Conservation (phyloP, 35 echinoderm and acorn worm species). For the Heliocidaris tuberculata region DNA sequence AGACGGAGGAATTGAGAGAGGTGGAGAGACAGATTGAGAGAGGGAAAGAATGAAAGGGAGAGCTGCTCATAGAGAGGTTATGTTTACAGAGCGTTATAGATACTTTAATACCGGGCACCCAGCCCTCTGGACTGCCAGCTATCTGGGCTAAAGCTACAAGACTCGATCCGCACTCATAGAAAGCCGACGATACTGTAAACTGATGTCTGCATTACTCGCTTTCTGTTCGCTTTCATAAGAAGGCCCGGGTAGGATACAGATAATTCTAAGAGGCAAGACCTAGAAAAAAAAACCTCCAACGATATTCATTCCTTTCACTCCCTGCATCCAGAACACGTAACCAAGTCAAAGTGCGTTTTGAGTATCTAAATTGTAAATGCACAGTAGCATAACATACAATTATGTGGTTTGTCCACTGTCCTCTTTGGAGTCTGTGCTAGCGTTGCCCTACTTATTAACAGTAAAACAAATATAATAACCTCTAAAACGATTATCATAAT, state of each 20-base stretch:
- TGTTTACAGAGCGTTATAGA: constrained; percentile 41
- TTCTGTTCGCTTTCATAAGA: constrained; percentile 5
- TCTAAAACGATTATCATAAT: too few species aligned
- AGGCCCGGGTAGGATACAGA: neutral
- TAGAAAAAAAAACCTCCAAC: neutral
- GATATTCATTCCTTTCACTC: neutral
- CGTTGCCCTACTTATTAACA: too few species aligned
- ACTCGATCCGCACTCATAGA: constrained; percentile 28
- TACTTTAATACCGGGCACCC: constrained; percentile 47
- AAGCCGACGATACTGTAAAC: constrained; percentile 30
- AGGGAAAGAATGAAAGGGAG: neutral
- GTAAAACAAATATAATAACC: too few species aligned
- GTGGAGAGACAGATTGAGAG: neutral
- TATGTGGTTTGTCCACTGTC: too few species aligned
- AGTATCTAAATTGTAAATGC: neutral
- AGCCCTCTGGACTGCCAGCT: constrained; percentile 16
- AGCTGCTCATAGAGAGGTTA: constrained; percentile 9
- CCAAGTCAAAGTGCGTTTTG: neutral
- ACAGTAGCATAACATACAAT: neutral
- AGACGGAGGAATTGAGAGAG: neutral
- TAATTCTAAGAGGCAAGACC: neutral
- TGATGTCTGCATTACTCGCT: constrained; percentile 48
- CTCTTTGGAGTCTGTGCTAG: too few species aligned
- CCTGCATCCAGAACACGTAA: neutral
- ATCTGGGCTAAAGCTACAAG: constrained; percentile 51